Evolutionary conservation across 2,888 invertebrate genomes (phyloP).

Genomic region (Agrotis segetum): DNA sequence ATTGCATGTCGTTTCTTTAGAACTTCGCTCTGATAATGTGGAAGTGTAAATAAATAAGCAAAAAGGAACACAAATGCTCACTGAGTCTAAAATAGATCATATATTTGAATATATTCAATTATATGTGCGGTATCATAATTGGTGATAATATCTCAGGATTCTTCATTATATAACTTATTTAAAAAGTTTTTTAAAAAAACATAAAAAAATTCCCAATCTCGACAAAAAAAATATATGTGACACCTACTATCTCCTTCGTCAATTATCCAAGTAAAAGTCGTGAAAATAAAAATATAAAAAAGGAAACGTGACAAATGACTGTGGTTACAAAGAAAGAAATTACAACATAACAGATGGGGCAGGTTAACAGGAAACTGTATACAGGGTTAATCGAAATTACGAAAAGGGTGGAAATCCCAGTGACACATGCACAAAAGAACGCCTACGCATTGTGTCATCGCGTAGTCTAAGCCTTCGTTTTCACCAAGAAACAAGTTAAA

Average conservation of each 20-base stretch:
- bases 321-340: background rate
- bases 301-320: background rate
- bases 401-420: background rate
- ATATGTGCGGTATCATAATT: no score
- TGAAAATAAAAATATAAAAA: background rate
- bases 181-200: background rate
- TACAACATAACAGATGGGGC: background rate
- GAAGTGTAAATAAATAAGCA: background rate
- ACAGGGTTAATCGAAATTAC: background rate
- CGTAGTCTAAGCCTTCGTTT: no score
- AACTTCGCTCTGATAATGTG: slow-evolving; percentile 11
- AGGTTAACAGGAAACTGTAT: background rate
- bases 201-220: background rate
- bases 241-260: background rate
- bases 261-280: background rate
- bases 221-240: no score
- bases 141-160: no score
- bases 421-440: background rate
- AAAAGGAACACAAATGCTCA: slow-evolving; percentile 4
- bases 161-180: no score
- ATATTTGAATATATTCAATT: background rate
- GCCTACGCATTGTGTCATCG: background rate
- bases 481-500: no score
- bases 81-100: background rate
- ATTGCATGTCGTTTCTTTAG: slow-evolving; percentile 45